phyloP scores from a whole-genome alignment of 2,888 invertebrate species.

The Parochlus steinenii region DNA sequence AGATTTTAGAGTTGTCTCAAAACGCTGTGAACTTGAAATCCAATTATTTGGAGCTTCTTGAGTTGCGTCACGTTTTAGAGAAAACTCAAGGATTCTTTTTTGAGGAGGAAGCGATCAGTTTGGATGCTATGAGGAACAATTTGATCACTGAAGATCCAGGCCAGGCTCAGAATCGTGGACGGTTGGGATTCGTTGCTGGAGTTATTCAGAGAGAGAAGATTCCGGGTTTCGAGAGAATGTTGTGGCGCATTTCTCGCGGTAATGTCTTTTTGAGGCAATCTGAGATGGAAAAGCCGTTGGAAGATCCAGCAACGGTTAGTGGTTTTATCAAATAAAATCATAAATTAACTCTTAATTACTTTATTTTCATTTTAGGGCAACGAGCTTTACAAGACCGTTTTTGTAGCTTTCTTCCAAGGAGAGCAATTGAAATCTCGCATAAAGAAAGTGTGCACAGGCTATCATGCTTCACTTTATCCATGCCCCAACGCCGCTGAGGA shows the following conservation, averaged over 20 bases:
- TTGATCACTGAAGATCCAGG: constrained; percentile 29
- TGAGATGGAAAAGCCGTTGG: constrained; percentile 66
- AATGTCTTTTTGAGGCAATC: constrained; percentile 79
- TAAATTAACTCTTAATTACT: constrained; percentile 23
- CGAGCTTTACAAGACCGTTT: constrained; percentile 75
- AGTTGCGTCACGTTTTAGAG: constrained; percentile 71
- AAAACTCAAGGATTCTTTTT: constrained; percentile 46
- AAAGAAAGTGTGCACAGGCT: constrained; percentile 86
- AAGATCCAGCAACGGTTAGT: constrained; percentile 68
- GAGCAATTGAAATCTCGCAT: constrained; percentile 80
- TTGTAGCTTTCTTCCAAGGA: constrained; percentile 81
- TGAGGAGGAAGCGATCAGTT: constrained; percentile 13
- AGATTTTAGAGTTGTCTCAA: constrained; percentile 75
- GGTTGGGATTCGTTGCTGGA: constrained; percentile 73
- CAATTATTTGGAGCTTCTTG: constrained; percentile 74
- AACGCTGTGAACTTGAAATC: constrained; percentile 80
- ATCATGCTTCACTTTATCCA: constrained; percentile 82
- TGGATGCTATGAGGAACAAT: constrained; percentile 37
- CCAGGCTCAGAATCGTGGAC: constrained; percentile 29
- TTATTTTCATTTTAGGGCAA: constrained; percentile 41
- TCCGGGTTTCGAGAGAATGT: constrained; percentile 78
- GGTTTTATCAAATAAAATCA: background rate
- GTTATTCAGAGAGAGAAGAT: constrained; percentile 77
- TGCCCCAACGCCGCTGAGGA: constrained; percentile 77
- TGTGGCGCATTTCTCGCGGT: constrained; percentile 86